phyloP scores from a whole-genome alignment of 1,140 invertebrate species.

The Drosophila bocqueti region DNA sequence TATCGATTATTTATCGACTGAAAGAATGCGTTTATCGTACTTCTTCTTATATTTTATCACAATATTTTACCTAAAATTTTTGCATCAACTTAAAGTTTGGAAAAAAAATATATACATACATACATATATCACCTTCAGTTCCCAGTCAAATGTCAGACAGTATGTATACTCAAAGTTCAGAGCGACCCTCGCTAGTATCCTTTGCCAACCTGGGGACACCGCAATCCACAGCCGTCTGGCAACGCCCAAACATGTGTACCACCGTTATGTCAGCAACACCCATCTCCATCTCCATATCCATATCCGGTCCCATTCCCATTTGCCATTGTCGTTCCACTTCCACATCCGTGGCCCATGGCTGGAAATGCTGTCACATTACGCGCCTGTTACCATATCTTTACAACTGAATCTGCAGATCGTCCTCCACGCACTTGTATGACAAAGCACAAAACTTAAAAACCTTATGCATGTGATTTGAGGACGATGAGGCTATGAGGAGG shows the following conservation, averaged over 20 bases:
- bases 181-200: slow-evolving; percentile 38
- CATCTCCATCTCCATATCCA: slow-evolving; percentile 7
- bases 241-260: slow-evolving; percentile 78
- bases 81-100: no score
- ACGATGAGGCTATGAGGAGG: slow-evolving; percentile 19
- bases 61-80: no score
- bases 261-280: slow-evolving; percentile 31
- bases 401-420: slow-evolving; percentile 81
- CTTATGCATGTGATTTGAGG: slow-evolving; percentile 82
- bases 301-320: background rate
- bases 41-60: no score
- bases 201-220: slow-evolving; percentile 25
- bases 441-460: slow-evolving; percentile 82
- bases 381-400: slow-evolving; percentile 82
- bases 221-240: slow-evolving; percentile 29
- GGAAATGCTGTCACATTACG: slow-evolving; percentile 76
- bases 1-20: no score
- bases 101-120: no score
- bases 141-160: background rate
- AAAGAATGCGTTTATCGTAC: no score
- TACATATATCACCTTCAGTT: background rate
- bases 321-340: background rate
- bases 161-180: background rate
- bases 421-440: slow-evolving; percentile 78
- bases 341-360: slow-evolving; percentile 13